Conservation (phyloP, 2,113 vertebrate genomes). For the Deroptyus accipitrinus region DNA sequence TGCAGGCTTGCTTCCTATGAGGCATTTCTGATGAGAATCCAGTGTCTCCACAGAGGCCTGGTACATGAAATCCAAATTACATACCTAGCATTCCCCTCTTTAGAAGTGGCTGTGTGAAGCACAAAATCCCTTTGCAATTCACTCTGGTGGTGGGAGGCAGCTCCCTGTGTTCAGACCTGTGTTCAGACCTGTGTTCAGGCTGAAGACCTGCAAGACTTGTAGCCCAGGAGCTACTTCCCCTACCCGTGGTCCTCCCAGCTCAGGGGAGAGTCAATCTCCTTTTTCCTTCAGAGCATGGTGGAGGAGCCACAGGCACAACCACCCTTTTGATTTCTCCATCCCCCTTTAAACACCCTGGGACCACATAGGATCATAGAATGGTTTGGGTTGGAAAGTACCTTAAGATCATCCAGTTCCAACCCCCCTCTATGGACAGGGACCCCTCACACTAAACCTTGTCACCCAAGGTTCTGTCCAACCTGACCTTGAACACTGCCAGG, state of each 20-base stretch:
- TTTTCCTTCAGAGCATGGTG: not conserved
- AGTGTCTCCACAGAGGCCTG: slow-evolving; percentile 29
- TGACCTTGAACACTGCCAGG: not conserved
- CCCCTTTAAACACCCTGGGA: not conserved
- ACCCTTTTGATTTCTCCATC: not conserved
- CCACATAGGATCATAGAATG: not conserved
- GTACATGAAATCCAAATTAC: slow-evolving; percentile 36
- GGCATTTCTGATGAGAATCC: slow-evolving; percentile 56
- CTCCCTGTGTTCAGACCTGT: not conserved
- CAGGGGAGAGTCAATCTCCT: not conserved
- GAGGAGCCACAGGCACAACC: not conserved
- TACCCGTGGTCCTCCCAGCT: not conserved
- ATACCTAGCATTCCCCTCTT: slow-evolving; percentile 1
- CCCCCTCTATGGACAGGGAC: not conserved
- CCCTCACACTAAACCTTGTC: not conserved
- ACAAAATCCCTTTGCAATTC: slow-evolving; percentile 28
- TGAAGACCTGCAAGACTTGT: not conserved
- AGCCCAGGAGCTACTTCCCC: not conserved
- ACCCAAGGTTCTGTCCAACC: not conserved
- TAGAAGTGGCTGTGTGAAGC: slow-evolving; percentile 8
- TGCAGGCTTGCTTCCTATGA: slow-evolving; percentile 33
- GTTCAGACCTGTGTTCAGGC: not conserved
- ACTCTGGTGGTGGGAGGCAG: not conserved
- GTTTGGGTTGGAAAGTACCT: not conserved
- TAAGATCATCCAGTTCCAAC: not conserved